Evolutionary conservation across 2,113 vertebrate species (phyloP).

Genomic region (Callithrix jacchus): DNA sequence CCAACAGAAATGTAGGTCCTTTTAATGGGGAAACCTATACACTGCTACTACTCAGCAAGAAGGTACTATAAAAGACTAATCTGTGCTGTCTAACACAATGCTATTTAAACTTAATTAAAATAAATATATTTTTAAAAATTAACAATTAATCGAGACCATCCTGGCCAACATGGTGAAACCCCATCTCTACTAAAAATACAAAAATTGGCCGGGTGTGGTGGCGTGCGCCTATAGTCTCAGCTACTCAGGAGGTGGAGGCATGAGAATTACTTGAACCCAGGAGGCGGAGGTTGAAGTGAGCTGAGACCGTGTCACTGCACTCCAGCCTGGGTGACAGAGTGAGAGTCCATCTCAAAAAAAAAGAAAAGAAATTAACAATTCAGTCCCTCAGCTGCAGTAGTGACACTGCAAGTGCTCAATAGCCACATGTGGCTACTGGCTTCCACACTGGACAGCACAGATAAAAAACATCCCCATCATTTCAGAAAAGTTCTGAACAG

Average conservation of each 20-base stretch:
- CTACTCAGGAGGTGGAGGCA: no score
- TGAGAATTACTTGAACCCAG: no score
- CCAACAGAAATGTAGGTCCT: conserved; percentile 1
- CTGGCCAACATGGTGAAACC: no score
- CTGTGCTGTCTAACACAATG: not conserved
- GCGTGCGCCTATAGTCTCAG: no score
- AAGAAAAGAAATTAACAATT: not conserved
- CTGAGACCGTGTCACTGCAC: no score
- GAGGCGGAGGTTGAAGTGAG: no score
- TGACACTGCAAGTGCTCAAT: not conserved
- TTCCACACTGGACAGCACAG: not conserved
- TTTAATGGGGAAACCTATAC: not conserved
- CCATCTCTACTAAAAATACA: no score
- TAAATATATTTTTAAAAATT: not conserved
- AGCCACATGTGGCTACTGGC: not conserved
- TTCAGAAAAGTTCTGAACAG: not conserved
- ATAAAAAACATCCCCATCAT: not conserved
- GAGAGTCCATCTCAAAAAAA: no score
- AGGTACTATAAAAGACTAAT: not conserved
- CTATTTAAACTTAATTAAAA: conserved; percentile 22
- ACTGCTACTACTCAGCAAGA: not conserved
- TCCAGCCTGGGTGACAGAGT: no score
- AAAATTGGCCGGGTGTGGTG: no score
- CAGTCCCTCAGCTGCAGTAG: not conserved
- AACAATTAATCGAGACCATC: not conserved